Conservation (phyloP, 1,140 invertebrate genomes). For the Danaus melanippus region DNA sequence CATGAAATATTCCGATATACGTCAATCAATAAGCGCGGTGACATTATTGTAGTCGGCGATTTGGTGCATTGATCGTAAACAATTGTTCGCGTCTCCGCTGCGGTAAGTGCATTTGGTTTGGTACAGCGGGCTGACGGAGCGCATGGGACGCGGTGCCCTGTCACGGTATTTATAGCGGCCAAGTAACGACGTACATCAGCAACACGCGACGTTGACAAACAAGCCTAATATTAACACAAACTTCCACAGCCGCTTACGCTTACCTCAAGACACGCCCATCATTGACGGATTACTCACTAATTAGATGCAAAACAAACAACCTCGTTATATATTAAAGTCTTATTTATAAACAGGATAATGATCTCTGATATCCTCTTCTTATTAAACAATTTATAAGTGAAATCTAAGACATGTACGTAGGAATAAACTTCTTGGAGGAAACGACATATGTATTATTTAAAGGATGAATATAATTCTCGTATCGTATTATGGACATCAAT, state of each 20-base stretch:
- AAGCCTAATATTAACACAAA: conserved; percentile 43
- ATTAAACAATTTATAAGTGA: too few species aligned
- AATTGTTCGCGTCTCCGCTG: conserved; percentile 18
- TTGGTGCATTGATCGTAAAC: conserved; percentile 20
- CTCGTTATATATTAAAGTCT: too few species aligned
- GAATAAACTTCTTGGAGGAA: too few species aligned
- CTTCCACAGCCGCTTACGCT: conserved; percentile 17
- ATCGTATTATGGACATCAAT: too few species aligned
- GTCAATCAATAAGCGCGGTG: conserved; percentile 22
- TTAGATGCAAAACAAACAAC: too few species aligned
- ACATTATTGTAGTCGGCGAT: conserved; percentile 13
- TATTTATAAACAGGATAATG: too few species aligned
- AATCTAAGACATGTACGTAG: too few species aligned
- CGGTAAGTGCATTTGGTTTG: conserved; percentile 5
- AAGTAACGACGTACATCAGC: conserved; percentile 35
- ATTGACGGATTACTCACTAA: conserved; percentile 16
- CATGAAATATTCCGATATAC: conserved; percentile 10
- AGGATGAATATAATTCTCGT: too few species aligned
- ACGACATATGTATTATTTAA: too few species aligned
- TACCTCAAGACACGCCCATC: conserved; percentile 25
- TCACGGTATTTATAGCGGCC: conserved; percentile 53
- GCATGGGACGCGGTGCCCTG: conserved; percentile 30
- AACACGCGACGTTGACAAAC: conserved; percentile 58
- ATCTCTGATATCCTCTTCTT: too few species aligned
- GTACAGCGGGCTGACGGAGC: conserved; percentile 29